Percentiles rank a stretch among this genome's conserved stretches.
Evolutionary conservation across 64 coral and sea anemone species (phyloP).

Genomic region (Astreopora myriophthalma): DNA sequence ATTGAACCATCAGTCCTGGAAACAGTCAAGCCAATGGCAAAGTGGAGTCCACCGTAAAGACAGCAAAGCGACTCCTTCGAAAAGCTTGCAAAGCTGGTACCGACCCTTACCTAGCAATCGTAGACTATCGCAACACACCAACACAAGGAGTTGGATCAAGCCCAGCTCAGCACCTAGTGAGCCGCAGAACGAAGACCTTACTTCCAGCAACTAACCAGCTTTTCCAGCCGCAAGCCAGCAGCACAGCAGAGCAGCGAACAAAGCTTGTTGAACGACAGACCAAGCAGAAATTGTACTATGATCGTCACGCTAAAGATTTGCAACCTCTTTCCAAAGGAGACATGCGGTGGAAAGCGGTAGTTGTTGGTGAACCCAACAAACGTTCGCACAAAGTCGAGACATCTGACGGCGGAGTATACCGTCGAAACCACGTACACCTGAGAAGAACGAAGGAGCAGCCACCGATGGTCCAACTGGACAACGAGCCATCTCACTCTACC

Average conservation of each 20-base stretch:
- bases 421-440: not conserved
- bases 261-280: not conserved
- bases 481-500: not conserved
- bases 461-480: not conserved
- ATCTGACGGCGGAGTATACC: not conserved
- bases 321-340: not conserved
- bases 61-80: not conserved
- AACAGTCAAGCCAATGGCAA: not conserved
- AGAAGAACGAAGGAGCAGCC: not conserved
- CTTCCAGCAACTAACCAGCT: not conserved
- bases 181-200: not conserved
- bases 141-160: not conserved
- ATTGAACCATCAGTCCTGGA: constrained; percentile 4
- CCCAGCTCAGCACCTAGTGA: constrained; percentile 13
- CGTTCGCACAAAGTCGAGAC: not conserved
- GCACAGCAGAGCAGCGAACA: not conserved
- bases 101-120: not conserved
- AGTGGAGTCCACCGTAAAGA: not conserved
- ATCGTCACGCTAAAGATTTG: not conserved
- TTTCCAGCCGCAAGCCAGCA: not conserved
- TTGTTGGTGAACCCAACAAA: not conserved
- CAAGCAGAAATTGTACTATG: not conserved
- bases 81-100: not conserved
- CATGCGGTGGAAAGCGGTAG: not conserved
- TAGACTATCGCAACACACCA: not conserved